Base-by-base conservation (phyloP, 2,888 invertebrate genomes). In the Panzeria rudis region DNA sequence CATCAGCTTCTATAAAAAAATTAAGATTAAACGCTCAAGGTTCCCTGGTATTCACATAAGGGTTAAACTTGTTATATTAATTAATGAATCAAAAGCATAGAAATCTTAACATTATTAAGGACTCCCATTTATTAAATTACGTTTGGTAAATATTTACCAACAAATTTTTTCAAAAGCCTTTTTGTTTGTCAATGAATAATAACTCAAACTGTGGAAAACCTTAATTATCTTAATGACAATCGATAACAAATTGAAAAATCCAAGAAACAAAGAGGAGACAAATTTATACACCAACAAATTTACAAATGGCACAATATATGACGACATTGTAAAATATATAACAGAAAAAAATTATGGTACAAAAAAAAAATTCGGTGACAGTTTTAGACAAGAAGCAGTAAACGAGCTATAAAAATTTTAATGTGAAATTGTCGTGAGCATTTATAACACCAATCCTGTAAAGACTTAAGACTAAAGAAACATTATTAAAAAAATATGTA, bases 181-280 rank as follows among this genome's bases (percentile, higher is more conserved):
- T 29, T 56, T 29, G 17, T 59, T 35, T 32, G 59, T 3, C 32
- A n/a, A 17, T 15, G 3, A 32, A 17, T 17, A 59, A 17, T 7
- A 32, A 35, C 11, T 35, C 3, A 32, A n/a, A 35, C 17, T 20
- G 11, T 35, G 32, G n/a, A 59, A 35, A 35, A 25, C 17, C 20
- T 35, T 61, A 35, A 35, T 35, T 61, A 38, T 35, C 15, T 61
- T 20, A 61, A 61, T 62, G 41, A 62, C 23, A 62, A 62, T 41
- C 25, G 8, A 62, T 41, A 61, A 35, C 20, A 35, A 38, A 35
- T 38, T 35, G 13, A 20, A 17, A 52, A 52, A 52, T 23, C 1
- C 4, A 23, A 17, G 47, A 47, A 20, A 41, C 38, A 41, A 41
- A 41, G 38, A 38, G 35, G 7, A 35, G 35, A 35, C 7, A 35